Evolutionary conservation across 2,113 vertebrate species (phyloP).

Genomic region (Pontoporia blainvillei): DNA sequence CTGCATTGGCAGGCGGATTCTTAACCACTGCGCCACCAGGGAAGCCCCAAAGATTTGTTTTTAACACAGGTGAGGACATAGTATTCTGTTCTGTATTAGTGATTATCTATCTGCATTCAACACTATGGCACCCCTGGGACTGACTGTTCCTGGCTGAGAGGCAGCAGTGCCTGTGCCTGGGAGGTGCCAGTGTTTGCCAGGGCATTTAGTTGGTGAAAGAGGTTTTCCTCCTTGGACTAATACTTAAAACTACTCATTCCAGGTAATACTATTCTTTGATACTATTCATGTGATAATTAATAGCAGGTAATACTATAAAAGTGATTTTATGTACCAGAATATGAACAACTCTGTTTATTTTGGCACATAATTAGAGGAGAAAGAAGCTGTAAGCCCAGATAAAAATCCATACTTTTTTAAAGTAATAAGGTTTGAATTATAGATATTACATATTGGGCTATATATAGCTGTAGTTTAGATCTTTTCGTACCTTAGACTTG

Average conservation of each 20-base stretch:
- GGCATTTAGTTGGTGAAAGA: neutral
- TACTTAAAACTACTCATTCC: neutral
- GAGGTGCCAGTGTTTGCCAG: neutral
- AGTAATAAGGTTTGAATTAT: neutral
- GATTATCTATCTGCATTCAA: neutral
- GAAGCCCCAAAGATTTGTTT: neutral
- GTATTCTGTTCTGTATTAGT: neutral
- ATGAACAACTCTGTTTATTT: slow-evolving; percentile 15
- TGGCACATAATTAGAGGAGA: neutral
- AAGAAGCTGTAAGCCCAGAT: neutral
- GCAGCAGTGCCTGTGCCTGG: neutral
- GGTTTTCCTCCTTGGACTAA: neutral
- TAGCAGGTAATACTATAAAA: neutral
- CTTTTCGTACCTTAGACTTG: neutral
- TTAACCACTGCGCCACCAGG: too few species aligned
- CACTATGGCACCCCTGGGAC: slow-evolving; percentile 4
- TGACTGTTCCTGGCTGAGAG: neutral
- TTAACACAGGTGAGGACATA: neutral
- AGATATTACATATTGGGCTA: neutral
- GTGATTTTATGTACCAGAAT: neutral
- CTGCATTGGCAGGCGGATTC: too few species aligned
- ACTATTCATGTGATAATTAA: slow-evolving; percentile 5
- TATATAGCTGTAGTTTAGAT: neutral
- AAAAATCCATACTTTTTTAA: neutral
- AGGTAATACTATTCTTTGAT: neutral